Conservation (phyloP, 2,888 invertebrate genomes). For the Limnephilus rhombicus region DNA sequence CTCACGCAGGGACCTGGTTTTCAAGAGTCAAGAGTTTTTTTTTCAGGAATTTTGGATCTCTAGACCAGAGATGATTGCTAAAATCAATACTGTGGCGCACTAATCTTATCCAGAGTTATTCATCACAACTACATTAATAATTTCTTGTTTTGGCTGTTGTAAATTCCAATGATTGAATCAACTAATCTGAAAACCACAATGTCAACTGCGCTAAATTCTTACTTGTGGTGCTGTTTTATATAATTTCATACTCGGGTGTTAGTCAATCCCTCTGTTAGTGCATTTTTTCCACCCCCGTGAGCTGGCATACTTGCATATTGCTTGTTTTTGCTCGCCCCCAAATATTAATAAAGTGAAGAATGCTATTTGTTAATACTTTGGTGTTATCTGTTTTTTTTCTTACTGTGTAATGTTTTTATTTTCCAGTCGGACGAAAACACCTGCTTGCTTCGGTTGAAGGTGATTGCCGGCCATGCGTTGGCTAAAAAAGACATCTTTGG, state of each 20-base stretch:
- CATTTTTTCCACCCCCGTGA: neutral
- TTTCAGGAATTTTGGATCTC: no score
- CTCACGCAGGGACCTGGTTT: no score
- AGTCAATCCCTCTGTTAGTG: neutral
- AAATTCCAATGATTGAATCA: no score
- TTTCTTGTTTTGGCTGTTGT: no score
- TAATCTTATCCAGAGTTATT: no score
- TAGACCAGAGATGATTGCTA: no score
- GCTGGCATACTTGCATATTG: neutral
- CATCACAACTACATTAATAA: no score
- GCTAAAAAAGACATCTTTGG: constrained; percentile 99
- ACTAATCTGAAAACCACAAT: no score
- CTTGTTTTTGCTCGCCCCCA: neutral
- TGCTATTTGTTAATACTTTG: neutral
- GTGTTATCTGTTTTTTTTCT: neutral
- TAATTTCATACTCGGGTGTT: neutral
- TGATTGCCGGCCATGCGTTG: constrained; percentile 92
- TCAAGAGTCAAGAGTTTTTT: no score
- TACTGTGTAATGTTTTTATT: constrained; percentile 21
- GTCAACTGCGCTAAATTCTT: no score
- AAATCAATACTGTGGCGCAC: no score
- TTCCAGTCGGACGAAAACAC: constrained; percentile 88
- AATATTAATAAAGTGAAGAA: neutral
- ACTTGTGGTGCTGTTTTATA: neutral
- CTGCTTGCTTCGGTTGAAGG: constrained; percentile 89